Base-by-base conservation (phyloP, 2,113 vertebrate genomes). In the Meleagris gallopavo region DNA sequence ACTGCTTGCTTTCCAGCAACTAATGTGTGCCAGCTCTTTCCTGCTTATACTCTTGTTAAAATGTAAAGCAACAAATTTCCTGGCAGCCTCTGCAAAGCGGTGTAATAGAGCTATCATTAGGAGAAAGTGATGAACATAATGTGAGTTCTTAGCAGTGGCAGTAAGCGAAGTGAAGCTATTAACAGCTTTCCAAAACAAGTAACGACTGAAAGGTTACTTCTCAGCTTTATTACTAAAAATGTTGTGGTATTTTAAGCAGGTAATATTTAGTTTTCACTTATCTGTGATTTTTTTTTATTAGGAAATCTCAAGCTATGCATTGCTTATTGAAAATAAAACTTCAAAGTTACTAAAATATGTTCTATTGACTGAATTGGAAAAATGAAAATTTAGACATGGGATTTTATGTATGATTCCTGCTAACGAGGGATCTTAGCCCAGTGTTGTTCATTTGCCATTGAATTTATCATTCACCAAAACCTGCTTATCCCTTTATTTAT, bases 91-190 rank as follows among this genome's bases (percentile, higher is more conserved):
- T 81, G 65, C 57, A 12, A 24, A 92, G 86, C 11, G 32, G 21
- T 32, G 83, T 61, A 72, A 62, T 81, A 38, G 8, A 94, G 61
- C 65, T 77, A 88, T 36, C 75, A 46, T 87, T 91, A 60, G 65
- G 43, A 38, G 89, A 83, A 81, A 74, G 82, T 90, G 86, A 20
- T 81, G 93, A 91, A 25, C 86, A 41, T 82, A 45, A 78, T 81
- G 82, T 83, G 86, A 71, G 80, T 96, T 78, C 73, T 61, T 87
- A 92, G 76, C 93, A 94, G 90, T 86, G 92, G 88, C 84, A 85
- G 2, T 45, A 84, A 89, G 62, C 29, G 75, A 93, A 80, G 94
- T 29, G 88, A 43, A 71, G 72, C 78, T 78, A 67, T 88, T 88
- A 82, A 60, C 67, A 43, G 73, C 87, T 95, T 78, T 83, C 91